Percentiles rank a stretch among this genome's conserved stretches.
Conservation (phyloP, 2,888 invertebrate species). For the Temnothorax ravouxi region DNA sequence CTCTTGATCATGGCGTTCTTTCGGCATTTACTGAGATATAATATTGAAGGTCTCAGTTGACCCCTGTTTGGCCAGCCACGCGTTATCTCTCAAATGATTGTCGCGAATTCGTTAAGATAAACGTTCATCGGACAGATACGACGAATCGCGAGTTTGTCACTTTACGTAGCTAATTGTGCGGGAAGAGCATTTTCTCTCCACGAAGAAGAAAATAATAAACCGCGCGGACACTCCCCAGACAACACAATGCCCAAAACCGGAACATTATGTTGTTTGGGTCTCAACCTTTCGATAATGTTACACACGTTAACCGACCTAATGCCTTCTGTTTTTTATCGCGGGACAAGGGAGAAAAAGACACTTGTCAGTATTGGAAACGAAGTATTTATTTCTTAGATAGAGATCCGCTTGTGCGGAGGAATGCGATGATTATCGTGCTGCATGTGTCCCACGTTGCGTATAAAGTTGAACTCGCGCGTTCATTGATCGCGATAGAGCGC, state of each 20-base stretch:
- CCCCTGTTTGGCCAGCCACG: neutral
- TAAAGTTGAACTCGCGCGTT: neutral
- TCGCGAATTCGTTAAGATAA: neutral
- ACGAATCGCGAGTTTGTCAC: neutral
- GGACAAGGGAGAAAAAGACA: too few relatives aligned
- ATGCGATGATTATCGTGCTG: slow-evolving; percentile 14
- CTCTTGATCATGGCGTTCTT: slow-evolving; percentile 20
- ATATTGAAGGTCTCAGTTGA: slow-evolving; percentile 71
- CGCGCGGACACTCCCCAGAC: neutral
- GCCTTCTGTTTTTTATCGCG: neutral
- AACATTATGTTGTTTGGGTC: neutral
- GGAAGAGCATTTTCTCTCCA: neutral
- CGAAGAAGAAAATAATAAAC: neutral
- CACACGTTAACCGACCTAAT: neutral
- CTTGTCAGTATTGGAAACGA: neutral
- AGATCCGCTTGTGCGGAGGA: neutral
- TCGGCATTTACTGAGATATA: slow-evolving; percentile 70
- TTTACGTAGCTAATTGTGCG: neutral
- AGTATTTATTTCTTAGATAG: neutral
- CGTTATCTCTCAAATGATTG: neutral
- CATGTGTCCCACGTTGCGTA: slow-evolving; percentile 1
- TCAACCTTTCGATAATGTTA: neutral
- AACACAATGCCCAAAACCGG: too few relatives aligned
- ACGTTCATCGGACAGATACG: neutral
- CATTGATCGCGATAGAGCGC: slow-evolving; percentile 2